These are phyloP conservation scores for Acanthiza pusilla DNA, from an alignment of 2,797 vertebrate genomes.

Conservation along the genomic window DNA sequence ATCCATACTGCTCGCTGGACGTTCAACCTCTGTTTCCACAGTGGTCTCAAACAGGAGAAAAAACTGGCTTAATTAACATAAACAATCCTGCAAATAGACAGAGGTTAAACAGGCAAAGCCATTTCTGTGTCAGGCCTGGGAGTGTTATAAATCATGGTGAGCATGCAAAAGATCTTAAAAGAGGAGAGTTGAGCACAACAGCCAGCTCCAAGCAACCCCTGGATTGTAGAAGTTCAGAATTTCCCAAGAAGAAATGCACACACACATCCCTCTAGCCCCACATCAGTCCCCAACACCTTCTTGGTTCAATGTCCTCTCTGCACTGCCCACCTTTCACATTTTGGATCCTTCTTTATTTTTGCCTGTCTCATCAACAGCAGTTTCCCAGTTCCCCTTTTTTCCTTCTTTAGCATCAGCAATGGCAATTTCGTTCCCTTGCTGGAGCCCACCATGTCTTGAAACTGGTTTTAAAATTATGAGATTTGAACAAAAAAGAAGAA, in stretches of 20 bases:
- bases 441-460: not conserved
- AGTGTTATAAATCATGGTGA: not conserved
- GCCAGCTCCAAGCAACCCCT: too few relatives aligned
- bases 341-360: not conserved
- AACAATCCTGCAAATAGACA: not conserved
- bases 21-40: not conserved
- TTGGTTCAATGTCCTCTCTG: not conserved
- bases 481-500: not conserved
- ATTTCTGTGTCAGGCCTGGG: not conserved
- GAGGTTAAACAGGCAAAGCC: not conserved
- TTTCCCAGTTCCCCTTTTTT: not conserved
- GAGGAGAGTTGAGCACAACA: too few relatives aligned
- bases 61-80: not conserved
- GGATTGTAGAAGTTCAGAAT: not conserved
- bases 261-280: not conserved
- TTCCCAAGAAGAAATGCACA: not conserved
- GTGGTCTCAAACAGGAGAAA: not conserved
- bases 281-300: not conserved
- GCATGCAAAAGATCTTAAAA: not conserved
- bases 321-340: not conserved
- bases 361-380: not conserved
- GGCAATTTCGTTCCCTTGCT: not conserved
- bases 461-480: not conserved
- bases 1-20: fast-evolving
- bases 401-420: too few relatives aligned